phyloP scores from a whole-genome alignment of 92 coral and sea anemone genomes.

The Palythoa grandiflora region DNA sequence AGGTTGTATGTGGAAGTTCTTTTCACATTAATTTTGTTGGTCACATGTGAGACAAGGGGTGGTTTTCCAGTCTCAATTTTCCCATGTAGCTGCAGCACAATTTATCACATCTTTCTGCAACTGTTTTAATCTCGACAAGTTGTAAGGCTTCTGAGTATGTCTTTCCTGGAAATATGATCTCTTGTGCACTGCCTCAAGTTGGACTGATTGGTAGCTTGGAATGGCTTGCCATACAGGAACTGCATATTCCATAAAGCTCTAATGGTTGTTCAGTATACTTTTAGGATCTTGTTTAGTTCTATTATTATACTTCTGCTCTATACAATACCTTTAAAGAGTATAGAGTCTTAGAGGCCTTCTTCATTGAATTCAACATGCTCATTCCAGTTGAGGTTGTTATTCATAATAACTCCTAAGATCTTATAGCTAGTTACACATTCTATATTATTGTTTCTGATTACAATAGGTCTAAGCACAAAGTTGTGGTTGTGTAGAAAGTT shows the following conservation, averaged over 20 bases:
- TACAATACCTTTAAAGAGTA: background rate
- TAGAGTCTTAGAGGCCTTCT: constrained; percentile 12
- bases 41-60: background rate
- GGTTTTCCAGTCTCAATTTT: background rate
- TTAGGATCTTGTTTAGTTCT: background rate
- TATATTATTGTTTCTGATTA: background rate
- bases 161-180: background rate
- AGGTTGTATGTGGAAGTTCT: background rate
- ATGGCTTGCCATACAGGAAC: constrained; percentile 7
- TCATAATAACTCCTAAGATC: constrained; percentile 5
- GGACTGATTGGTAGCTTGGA: background rate
- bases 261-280: background rate
- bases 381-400: constrained; percentile 7
- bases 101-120: background rate
- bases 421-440: constrained; percentile 9
- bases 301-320: constrained; percentile 12
- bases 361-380: background rate
- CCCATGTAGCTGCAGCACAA: background rate
- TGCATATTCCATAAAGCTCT: constrained; percentile 2
- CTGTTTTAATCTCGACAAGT: background rate
- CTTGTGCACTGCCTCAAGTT: background rate
- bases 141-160: background rate
- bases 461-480: background rate
- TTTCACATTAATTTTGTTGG: background rate
- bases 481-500: constrained; percentile 3